Base-by-base conservation (phyloP, 2,888 invertebrate species). In the Orthonychiurus folsomi region DNA sequence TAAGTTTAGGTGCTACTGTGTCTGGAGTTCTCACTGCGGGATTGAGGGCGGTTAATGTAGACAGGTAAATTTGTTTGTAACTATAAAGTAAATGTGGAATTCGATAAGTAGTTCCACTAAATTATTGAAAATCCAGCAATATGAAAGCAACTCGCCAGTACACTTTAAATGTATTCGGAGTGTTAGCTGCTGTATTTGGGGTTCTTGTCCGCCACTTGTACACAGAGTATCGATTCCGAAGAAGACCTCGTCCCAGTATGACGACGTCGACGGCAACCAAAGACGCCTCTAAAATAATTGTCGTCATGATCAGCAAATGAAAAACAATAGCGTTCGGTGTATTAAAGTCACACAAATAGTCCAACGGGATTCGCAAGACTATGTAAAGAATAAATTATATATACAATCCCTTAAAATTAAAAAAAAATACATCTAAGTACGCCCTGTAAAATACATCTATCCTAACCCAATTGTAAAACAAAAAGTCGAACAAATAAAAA, bases 191-290 rank as follows among this genome's bases (percentile, higher is more conserved):
- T 1, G 3, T 62, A 1, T 56, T 52, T 20, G 25, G n/a, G 21
- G 52, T 61, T 2, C 25, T 63, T 20, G 54, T 59, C 2, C 55
- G 61, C 21, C 18, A 58, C 15, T 47, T 54, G 9, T 26, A 50
- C 1, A 18, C 53, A 3, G 50, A 55, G 20, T 60, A 59, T 55
- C 5, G 59, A 12, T 66, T 55, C 54, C 24, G 63, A 23, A 50
- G 66, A 54, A 24, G 61, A n/a, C 59, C 63, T 0, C 58, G 56
- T 25, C 66, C 66, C 28, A n/a, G 57, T 37, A 9, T 37, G 15
- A n/a, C n/a, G n/a, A n/a, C n/a, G n/a, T n/a, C n/a, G n/a, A n/a
- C n/a, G n/a, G n/a, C n/a, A n/a, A n/a, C n/a, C n/a, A n/a, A n/a
- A n/a, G n/a, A n/a, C n/a, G n/a, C n/a, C n/a, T n/a, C n/a, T n/a